Percentiles rank a stretch among this genome's conserved stretches.
Evolutionary conservation across 2,113 vertebrate genomes (phyloP).

Genomic region (Phaetusa simplex): DNA sequence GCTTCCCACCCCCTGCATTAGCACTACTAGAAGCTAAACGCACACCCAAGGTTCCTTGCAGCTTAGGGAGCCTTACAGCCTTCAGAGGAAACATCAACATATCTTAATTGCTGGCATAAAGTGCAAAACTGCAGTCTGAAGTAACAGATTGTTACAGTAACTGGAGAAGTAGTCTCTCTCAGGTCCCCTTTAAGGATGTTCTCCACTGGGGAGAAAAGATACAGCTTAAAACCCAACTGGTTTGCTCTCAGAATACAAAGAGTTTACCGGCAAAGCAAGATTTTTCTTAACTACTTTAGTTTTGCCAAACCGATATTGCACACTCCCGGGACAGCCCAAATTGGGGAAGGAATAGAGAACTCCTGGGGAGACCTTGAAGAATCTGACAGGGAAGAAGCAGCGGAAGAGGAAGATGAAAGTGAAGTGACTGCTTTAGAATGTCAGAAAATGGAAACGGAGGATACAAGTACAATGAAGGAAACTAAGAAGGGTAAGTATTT

Average conservation of each 20-base stretch:
- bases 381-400: constrained; percentile 72
- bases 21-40: background rate
- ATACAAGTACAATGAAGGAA: background rate
- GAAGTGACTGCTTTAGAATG: constrained; percentile 48
- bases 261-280: background rate
- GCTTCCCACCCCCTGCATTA: background rate
- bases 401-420: constrained; percentile 47
- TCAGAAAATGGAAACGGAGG: constrained; percentile 46
- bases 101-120: background rate
- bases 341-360: constrained; percentile 85
- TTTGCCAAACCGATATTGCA: constrained; percentile 80
- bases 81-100: background rate
- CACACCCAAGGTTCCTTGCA: background rate
- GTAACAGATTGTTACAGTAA: background rate
- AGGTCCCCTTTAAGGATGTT: background rate
- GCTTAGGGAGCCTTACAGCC: background rate
- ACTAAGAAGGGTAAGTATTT: background rate
- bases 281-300: constrained; percentile 80
- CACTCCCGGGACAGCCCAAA: constrained; percentile 87
- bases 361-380: constrained; percentile 89
- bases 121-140: background rate
- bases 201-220: background rate
- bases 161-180: background rate
- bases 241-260: background rate
- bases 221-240: background rate